Conservation (phyloP, 1,140 invertebrate genomes). For the Drosophila setifemur region DNA sequence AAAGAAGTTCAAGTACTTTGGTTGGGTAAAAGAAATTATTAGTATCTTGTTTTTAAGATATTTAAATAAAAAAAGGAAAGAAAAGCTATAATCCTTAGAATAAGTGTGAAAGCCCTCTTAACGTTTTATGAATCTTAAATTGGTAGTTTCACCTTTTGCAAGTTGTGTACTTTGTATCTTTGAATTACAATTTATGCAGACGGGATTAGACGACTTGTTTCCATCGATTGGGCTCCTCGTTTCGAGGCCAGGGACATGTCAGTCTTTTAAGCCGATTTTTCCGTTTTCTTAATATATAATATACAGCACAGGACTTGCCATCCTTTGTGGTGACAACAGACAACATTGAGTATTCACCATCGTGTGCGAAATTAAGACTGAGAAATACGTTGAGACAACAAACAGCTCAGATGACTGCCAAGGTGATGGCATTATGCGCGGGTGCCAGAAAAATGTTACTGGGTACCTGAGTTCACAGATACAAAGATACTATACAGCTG, state of each 20-base stretch:
- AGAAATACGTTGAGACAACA: constrained; percentile 23
- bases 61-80: no score
- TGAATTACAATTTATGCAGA: constrained; percentile 45
- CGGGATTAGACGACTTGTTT: constrained; percentile 44
- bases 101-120: no score
- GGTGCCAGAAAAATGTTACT: constrained; percentile 9
- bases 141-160: neutral
- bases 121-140: neutral
- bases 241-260: constrained; percentile 16
- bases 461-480: neutral
- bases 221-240: constrained; percentile 24
- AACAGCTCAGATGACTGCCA: constrained; percentile 39
- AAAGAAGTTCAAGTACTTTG: no score
- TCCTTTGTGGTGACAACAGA: neutral
- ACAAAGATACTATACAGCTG: neutral
- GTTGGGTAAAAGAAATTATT: no score
- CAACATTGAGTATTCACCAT: constrained; percentile 15
- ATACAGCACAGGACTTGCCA: neutral
- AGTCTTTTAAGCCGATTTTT: constrained; percentile 42
- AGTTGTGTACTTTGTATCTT: constrained; percentile 17
- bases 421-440: constrained; percentile 34
- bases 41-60: no score
- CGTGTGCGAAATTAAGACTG: constrained; percentile 37
- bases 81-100: no score
- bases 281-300: neutral